phyloP scores from a whole-genome alignment of 23 tunicate genomes.

The Halocynthia roretzi region DNA sequence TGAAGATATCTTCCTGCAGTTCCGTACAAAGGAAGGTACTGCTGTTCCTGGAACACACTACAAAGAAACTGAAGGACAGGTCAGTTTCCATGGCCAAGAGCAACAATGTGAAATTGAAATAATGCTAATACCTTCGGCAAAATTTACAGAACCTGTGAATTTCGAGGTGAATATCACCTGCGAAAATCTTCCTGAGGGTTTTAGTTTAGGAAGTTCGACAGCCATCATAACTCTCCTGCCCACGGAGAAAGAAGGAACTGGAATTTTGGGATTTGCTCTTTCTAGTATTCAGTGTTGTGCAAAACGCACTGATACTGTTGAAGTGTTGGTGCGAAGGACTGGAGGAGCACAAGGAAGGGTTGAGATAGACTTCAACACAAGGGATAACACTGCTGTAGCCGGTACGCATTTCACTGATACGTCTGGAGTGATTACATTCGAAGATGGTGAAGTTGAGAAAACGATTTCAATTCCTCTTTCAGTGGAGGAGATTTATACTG shows the following conservation, averaged over 20 bases:
- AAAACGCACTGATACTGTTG: neutral
- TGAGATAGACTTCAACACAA: constrained; percentile 5
- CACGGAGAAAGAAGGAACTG: constrained; percentile 43
- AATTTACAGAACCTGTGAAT: constrained; percentile 20
- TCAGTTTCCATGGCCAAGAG: constrained; percentile 22
- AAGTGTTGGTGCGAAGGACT: constrained; percentile 20
- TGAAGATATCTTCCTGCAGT: neutral
- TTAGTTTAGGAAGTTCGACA: neutral
- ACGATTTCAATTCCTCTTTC: constrained; percentile 26
- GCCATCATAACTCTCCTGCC: constrained; percentile 13
- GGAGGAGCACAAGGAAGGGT: constrained; percentile 13
- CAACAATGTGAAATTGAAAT: constrained; percentile 15
- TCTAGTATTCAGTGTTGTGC: constrained; percentile 2
- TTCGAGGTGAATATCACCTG: constrained; percentile 38
- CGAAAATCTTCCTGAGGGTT: neutral
- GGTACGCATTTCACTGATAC: constrained; percentile 28
- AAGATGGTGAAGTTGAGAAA: constrained; percentile 17
- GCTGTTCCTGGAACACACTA: constrained; percentile 49
- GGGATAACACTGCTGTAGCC: constrained; percentile 45
- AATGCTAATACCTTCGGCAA: constrained; percentile 19
- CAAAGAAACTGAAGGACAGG: constrained; percentile 23
- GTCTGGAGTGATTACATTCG: constrained; percentile 26
- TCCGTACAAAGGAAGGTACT: constrained; percentile 18
- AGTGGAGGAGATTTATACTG: constrained; percentile 10
- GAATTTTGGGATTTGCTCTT: neutral